These are phyloP conservation scores for Leucophenga maculata DNA, from an alignment of 2,888 invertebrate genomes.

Conservation along the genomic window DNA sequence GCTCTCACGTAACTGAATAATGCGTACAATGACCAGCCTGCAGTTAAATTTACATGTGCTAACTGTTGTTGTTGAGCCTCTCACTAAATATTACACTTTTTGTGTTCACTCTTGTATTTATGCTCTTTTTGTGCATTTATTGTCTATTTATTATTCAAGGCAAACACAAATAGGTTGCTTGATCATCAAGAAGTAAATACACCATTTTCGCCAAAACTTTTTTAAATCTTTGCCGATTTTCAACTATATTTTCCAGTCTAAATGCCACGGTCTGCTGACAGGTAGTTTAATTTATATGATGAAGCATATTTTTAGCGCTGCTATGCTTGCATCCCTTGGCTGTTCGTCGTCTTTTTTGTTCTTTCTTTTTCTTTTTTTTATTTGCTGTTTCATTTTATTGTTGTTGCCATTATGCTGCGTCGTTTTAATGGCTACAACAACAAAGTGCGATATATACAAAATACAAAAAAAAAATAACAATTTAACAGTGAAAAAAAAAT, in stretches of 20 bases:
- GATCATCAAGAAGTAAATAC: too few relatives aligned
- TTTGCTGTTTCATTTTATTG: constrained; percentile 33
- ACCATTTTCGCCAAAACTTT: too few relatives aligned
- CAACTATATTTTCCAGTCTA: not conserved
- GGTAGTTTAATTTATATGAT: constrained; percentile 69
- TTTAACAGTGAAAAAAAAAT: constrained; percentile 22
- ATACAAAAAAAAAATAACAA: constrained; percentile 11
- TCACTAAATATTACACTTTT: too few relatives aligned
- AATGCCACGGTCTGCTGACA: constrained; percentile 49
- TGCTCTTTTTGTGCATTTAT: too few relatives aligned
- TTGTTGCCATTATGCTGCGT: constrained; percentile 64
- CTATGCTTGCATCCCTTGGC: constrained; percentile 31
- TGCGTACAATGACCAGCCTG: too few relatives aligned
- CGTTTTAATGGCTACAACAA: constrained; percentile 56
- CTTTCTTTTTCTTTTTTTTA: constrained; percentile 26
- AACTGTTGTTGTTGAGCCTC: too few relatives aligned
- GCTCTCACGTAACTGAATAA: too few relatives aligned
- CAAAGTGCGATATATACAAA: constrained; percentile 24
- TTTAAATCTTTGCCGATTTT: too few relatives aligned
- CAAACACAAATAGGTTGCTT: not conserved
- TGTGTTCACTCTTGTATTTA: too few relatives aligned
- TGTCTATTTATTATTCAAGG: too few relatives aligned
- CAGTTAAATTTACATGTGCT: too few relatives aligned
- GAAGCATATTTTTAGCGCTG: constrained; percentile 39
- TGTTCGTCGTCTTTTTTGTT: constrained; percentile 32